A percentile compares a stretch with the other conserved stretches of the same genome.
Evolutionary conservation across 1,140 invertebrate genomes (phyloP).

Genomic region (Ridgeia piscesae): DNA sequence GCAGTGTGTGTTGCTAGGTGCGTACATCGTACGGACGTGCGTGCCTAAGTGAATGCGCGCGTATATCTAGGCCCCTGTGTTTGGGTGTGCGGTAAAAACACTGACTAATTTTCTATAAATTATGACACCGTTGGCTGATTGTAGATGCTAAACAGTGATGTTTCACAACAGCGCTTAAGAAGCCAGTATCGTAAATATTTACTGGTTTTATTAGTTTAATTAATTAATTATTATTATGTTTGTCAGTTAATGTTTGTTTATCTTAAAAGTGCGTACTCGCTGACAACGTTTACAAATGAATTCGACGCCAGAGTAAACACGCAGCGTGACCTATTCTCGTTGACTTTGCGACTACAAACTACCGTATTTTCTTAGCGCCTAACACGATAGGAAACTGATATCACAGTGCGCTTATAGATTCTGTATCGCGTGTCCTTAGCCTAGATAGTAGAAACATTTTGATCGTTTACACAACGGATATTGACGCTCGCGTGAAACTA

Average conservation of each 20-base stretch:
- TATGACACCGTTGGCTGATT: no score
- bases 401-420: background rate
- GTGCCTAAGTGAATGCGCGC: no score
- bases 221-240: no score
- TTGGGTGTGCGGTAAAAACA: no score
- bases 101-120: no score
- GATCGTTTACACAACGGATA: background rate
- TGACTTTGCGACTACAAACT: background rate
- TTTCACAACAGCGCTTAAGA: no score
- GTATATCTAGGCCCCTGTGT: no score
- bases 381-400: background rate
- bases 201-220: no score
- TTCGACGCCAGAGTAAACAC: background rate
- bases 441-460: background rate
- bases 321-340: background rate
- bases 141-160: no score
- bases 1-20: no score
- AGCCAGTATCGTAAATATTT: no score
- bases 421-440: conserved; percentile 3
- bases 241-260: no score
- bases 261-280: background rate
- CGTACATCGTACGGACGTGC: background rate
- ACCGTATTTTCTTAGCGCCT: background rate
- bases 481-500: background rate
- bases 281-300: background rate